phyloP scores from a whole-genome alignment of 2,113 vertebrate genomes.

The Notarius quadriscutis region DNA sequence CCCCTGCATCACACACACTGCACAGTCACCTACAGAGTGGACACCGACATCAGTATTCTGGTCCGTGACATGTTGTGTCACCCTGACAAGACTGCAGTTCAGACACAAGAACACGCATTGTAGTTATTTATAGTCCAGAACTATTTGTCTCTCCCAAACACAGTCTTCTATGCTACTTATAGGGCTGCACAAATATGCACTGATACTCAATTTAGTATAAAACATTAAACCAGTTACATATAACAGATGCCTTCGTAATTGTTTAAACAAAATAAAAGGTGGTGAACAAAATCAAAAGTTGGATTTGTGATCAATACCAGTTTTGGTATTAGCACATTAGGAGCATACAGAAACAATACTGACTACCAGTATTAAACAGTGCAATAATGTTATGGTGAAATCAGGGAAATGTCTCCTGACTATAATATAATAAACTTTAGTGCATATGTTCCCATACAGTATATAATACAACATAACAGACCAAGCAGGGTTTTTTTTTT shows the following conservation, averaged over 20 bases:
- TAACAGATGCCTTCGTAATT: background rate
- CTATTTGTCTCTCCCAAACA: background rate
- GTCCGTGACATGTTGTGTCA: slow-evolving; percentile 9
- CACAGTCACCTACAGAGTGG: slow-evolving; percentile 17
- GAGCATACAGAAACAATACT: background rate
- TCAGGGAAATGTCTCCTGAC: background rate
- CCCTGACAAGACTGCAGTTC: slow-evolving; percentile 24
- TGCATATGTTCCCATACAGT: slow-evolving; percentile 19
- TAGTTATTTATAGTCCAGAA: slow-evolving; percentile 10
- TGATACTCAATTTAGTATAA: background rate
- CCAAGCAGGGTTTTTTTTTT: slow-evolving; percentile 16
- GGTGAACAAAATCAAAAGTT: background rate
- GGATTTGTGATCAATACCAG: background rate
- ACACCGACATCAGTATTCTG: slow-evolving; percentile 14
- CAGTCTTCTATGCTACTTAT: background rate
- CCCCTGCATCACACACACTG: slow-evolving; percentile 8
- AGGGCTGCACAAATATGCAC: background rate
- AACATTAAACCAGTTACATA: slow-evolving; percentile 3
- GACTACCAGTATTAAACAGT: background rate
- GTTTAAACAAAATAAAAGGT: background rate
- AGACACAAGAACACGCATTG: slow-evolving; percentile 1
- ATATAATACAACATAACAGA: slow-evolving; percentile 27
- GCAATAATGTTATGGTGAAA: background rate
- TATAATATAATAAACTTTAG: slow-evolving; percentile 10
- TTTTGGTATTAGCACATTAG: background rate